Base-by-base conservation (phyloP, 2,113 vertebrate genomes). In the Pungitius pungitius region DNA sequence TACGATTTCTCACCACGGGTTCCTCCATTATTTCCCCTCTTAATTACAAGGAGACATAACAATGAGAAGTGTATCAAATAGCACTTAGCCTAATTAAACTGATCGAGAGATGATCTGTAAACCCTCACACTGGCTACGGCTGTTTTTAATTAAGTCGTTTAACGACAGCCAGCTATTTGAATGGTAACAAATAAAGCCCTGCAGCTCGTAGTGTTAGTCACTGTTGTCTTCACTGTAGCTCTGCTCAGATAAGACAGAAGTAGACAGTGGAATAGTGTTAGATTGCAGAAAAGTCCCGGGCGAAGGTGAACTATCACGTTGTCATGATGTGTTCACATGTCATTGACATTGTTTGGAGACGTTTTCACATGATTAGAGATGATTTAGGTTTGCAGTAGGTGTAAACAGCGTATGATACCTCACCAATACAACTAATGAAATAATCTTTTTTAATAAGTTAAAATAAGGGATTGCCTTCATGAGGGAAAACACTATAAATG, bases 81-180 rank as follows among this genome's bases (percentile, higher is more conserved):
- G 43, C 73, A 85, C 67, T 84, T 69, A 76, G 60, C 68, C 26
- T 59, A 76, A 88, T 87, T 83, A 82, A 87, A 73, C 14, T 33
- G 60, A 79, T 79, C 39, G 69, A 78, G 58, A 78, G 58, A 80
- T 70, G 76, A 81, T 82, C 65, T 69, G 66, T 47, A 66, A 63
- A 69, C 77, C 49, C 64, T 69, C 45, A 68, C 83, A 62, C 35
- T 62, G 78, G 80, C 55, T 67, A 39, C 40, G 71, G 73, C n/a
- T 33, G 54, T 62, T 81, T 45, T 87, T 82, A 86, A 91, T 89
- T 78, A 77, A 54, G 83, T 55, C 30, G 51, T 75, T 83, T 83
- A 86, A 87, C 80, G 70, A 76, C 63, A 11, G 55, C 24, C 62
- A 30, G 67, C 17, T 88, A 77, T 64, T 43, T 77, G 60, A 80